Percentiles rank a stretch among this genome's conserved stretches.
Evolutionary conservation across 1,140 invertebrate species (phyloP).

Genomic region (Onthophagus taurus): DNA sequence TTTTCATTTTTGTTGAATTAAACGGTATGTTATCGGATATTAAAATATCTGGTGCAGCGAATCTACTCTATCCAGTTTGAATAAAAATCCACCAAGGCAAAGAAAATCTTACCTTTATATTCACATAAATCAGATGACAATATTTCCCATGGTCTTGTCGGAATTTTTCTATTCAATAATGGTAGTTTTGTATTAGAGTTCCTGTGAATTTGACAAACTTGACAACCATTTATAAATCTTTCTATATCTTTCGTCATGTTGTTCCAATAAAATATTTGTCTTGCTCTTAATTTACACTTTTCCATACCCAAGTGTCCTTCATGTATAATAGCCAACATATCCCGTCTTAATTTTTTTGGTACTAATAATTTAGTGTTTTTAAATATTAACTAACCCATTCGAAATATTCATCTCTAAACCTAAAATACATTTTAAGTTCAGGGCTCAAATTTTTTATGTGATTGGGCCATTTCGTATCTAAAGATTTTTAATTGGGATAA

Average conservation of each 20-base stretch:
- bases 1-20: no score
- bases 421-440: slow-evolving; percentile 15
- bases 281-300: slow-evolving; percentile 14
- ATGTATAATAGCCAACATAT: slow-evolving; percentile 19
- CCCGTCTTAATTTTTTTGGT: slow-evolving; percentile 8
- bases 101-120: not conserved
- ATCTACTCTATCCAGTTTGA: slow-evolving; percentile 6
- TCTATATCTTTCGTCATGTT: not conserved
- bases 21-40: no score
- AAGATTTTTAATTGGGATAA: no score
- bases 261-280: slow-evolving; percentile 5
- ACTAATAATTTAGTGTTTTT: slow-evolving; percentile 8
- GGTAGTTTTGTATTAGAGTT: slow-evolving; percentile 1
- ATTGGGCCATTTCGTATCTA: slow-evolving; percentile 14
- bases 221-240: slow-evolving; percentile 1
- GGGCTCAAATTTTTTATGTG: slow-evolving; percentile 10
- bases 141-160: slow-evolving; percentile 6
- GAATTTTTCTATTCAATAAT: not conserved
- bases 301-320: slow-evolving; percentile 17
- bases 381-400: slow-evolving; percentile 14
- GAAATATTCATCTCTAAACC: slow-evolving; percentile 16
- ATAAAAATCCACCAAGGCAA: not conserved
- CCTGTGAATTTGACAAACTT: slow-evolving; percentile 6
- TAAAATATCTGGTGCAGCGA: no score
- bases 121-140: slow-evolving; percentile 6